Percentiles rank a stretch among this genome's conserved stretches.
phyloP scores from a whole-genome alignment of 2,888 invertebrate genomes.

The Ptychoptera albimana region DNA sequence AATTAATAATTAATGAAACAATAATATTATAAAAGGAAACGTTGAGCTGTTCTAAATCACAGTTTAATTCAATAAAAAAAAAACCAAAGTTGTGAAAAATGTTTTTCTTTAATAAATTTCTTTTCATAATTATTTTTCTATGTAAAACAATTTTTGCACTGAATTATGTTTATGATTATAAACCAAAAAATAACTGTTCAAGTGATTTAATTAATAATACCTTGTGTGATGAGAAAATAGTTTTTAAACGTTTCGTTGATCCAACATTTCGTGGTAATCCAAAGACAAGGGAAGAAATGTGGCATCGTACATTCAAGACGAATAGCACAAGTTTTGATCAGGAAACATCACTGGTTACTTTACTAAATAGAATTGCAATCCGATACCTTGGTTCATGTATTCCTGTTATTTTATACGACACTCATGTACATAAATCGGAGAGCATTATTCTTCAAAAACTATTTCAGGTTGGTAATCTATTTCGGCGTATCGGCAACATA shows the following conservation, averaged over 20 bases:
- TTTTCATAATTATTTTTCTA: no score
- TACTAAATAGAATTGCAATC: constrained; percentile 41
- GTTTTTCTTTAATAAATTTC: no score
- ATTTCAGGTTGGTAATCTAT: constrained; percentile 24
- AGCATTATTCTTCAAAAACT: constrained; percentile 40
- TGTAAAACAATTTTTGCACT: no score
- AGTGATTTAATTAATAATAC: no score
- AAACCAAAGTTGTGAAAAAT: no score
- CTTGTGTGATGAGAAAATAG: background rate
- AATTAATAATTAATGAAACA: no score
- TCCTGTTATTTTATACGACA: constrained; percentile 51
- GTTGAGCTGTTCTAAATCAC: no score
- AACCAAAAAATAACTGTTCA: no score
- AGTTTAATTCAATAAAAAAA: no score
- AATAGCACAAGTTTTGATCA: constrained; percentile 29
- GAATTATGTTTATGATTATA: no score
- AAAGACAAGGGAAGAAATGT: constrained; percentile 38
- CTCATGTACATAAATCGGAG: constrained; percentile 37
- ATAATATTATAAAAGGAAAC: no score
- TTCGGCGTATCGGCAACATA: background rate
- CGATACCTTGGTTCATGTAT: constrained; percentile 47
- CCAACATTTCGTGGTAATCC: constrained; percentile 39
- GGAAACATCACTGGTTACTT: constrained; percentile 39
- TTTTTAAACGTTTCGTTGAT: constrained; percentile 31
- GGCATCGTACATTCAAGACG: constrained; percentile 35